Conservation (phyloP, 1,140 invertebrate genomes). For the Potamilus streckersoni region DNA sequence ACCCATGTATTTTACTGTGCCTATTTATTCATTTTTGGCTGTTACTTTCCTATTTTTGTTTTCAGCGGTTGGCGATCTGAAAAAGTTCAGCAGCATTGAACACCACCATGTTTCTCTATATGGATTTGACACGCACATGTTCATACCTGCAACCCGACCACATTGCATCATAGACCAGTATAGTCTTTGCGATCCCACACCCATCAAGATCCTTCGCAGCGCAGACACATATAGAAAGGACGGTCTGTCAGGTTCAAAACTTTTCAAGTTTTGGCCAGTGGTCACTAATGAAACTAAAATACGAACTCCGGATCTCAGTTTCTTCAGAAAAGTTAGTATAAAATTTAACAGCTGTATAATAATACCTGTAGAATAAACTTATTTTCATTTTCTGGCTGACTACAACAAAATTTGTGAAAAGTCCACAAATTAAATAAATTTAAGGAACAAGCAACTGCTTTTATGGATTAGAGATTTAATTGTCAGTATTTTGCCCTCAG, state of each 20-base stretch:
- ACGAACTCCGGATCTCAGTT: slow-evolving; percentile 47
- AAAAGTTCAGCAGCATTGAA: slow-evolving; percentile 42
- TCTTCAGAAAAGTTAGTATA: slow-evolving; percentile 38
- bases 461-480: no score
- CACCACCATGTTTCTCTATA: slow-evolving; percentile 54
- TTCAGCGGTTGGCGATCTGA: slow-evolving; percentile 58
- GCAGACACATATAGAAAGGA: slow-evolving; percentile 58
- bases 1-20: neutral
- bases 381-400: no score
- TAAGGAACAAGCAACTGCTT: no score
- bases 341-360: no score
- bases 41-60: slow-evolving; percentile 22
- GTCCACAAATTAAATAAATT: no score
- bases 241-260: slow-evolving; percentile 47
- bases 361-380: no score
- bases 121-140: slow-evolving; percentile 54
- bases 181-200: slow-evolving; percentile 48
- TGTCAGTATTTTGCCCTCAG: no score
- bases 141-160: slow-evolving; percentile 48
- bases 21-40: neutral
- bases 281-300: slow-evolving; percentile 47
- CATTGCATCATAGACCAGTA: slow-evolving; percentile 56
- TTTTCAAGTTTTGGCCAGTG: slow-evolving; percentile 61
- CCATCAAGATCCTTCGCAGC: slow-evolving; percentile 41
- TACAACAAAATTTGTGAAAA: no score